Conservation (phyloP, 1,140 invertebrate species). For the Gonatopus flavifemur region DNA sequence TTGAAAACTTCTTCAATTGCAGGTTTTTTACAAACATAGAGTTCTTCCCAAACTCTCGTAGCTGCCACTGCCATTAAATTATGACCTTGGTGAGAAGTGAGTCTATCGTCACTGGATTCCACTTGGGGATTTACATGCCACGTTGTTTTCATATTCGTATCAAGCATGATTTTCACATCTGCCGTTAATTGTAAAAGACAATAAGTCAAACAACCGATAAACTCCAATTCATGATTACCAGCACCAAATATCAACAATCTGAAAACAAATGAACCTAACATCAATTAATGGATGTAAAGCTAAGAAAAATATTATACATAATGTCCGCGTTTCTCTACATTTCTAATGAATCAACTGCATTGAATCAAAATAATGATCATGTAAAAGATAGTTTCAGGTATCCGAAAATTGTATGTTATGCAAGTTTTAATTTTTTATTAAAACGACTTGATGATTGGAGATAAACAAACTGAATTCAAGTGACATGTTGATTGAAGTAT, state of each 20-base stretch:
- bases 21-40: conserved; percentile 95
- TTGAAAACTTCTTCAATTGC: conserved; percentile 94
- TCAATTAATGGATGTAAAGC: conserved; percentile 1
- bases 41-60: conserved; percentile 93
- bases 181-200: conserved; percentile 92
- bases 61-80: conserved; percentile 89
- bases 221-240: conserved; percentile 92
- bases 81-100: conserved; percentile 79
- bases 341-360: not conserved
- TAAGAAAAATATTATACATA: not conserved
- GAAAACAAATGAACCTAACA: conserved; percentile 24
- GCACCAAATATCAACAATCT: conserved; percentile 88
- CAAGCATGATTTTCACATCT: conserved; percentile 83
- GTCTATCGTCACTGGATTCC: conserved; percentile 72
- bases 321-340: not conserved
- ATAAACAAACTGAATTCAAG: conserved; percentile 1
- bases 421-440: too few relatives aligned
- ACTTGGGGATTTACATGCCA: conserved; percentile 86
- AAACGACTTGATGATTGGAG: too few relatives aligned
- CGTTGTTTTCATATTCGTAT: conserved; percentile 77
- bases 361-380: not conserved
- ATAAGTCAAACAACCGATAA: conserved; percentile 93
- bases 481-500: too few relatives aligned
- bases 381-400: too few relatives aligned
- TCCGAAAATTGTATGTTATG: too few relatives aligned